These are phyloP conservation scores for Tenthredo notha DNA, from an alignment of 2,888 invertebrate species.

Conservation along the genomic window DNA sequence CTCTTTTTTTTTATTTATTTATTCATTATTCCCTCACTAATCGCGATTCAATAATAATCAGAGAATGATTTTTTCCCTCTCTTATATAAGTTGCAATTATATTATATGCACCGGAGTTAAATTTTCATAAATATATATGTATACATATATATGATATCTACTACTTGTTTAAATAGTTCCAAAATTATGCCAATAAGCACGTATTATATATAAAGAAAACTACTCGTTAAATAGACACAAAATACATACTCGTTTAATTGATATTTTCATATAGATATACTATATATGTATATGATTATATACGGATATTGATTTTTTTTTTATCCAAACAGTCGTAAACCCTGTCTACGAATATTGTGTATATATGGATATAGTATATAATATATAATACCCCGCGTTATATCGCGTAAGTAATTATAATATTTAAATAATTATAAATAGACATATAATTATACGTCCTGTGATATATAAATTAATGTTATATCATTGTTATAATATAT, in stretches of 20 bases:
- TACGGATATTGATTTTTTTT: conserved; percentile 13
- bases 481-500: not conserved
- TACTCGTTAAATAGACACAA: conserved; percentile 19
- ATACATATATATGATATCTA: not conserved
- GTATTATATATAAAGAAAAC: not conserved
- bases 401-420: too few relatives aligned
- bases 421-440: too few relatives aligned
- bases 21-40: not conserved
- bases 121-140: not conserved
- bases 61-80: not conserved
- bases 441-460: too few relatives aligned
- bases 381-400: not conserved
- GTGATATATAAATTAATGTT: too few relatives aligned
- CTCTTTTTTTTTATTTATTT: not conserved
- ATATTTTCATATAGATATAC: not conserved
- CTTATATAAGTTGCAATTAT: not conserved
- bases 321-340: not conserved
- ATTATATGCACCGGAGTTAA: not conserved
- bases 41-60: not conserved
- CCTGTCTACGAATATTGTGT: conserved; percentile 1
- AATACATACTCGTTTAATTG: conserved; percentile 14
- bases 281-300: not conserved
- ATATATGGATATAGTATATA: not conserved
- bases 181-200: conserved; percentile 32
- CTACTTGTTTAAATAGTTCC: conserved; percentile 5